phyloP scores from a whole-genome alignment of 2,113 vertebrate species.

The Mustela lutreola region DNA sequence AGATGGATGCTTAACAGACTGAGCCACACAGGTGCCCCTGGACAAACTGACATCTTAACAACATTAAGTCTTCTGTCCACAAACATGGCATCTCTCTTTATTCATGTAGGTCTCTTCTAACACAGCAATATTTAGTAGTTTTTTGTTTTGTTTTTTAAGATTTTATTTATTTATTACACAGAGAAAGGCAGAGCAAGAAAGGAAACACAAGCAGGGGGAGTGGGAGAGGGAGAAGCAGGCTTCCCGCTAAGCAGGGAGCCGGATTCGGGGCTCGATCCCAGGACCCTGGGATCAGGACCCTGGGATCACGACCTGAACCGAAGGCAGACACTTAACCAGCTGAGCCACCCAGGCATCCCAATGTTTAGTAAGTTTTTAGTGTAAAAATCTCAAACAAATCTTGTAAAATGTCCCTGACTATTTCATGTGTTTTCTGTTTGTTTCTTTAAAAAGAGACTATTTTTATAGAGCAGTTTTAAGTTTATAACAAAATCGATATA shows the following conservation, averaged over 20 bases:
- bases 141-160: background rate
- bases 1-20: background rate
- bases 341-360: too few relatives aligned
- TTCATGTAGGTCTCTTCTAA: background rate
- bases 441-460: background rate
- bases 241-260: too few relatives aligned
- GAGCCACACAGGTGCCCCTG: background rate
- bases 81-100: background rate
- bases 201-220: too few relatives aligned
- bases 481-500: background rate
- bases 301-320: too few relatives aligned
- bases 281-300: too few relatives aligned
- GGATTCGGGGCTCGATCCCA: too few relatives aligned
- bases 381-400: background rate
- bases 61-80: background rate
- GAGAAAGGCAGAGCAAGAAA: too few relatives aligned
- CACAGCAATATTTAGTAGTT: background rate
- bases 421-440: background rate
- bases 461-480: background rate
- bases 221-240: too few relatives aligned
- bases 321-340: too few relatives aligned
- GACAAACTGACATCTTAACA: background rate
- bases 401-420: background rate
- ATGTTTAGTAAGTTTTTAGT: background rate
- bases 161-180: too few relatives aligned